Conservation (phyloP, 2,888 invertebrate species). For the Rotaria sp. region DNA sequence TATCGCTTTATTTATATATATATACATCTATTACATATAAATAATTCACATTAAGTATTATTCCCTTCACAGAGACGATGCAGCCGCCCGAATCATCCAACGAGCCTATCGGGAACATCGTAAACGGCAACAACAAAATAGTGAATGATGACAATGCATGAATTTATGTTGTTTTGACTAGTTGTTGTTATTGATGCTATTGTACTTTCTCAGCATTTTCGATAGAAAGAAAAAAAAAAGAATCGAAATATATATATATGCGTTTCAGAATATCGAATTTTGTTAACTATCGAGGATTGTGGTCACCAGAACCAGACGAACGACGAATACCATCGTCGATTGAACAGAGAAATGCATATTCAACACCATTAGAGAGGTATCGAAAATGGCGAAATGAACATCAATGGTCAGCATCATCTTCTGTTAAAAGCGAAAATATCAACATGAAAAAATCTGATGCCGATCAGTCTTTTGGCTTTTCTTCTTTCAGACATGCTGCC, state of each 20-base stretch:
- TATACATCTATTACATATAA: not conserved
- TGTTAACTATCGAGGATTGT: not conserved
- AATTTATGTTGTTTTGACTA: not conserved
- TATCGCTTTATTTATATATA: not conserved
- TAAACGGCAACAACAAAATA: not conserved
- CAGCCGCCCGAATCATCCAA: not conserved
- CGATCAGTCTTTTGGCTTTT: not conserved
- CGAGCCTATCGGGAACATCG: not conserved
- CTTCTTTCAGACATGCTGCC: not conserved
- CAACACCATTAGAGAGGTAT: not conserved
- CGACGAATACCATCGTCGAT: not conserved
- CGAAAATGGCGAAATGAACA: not conserved
- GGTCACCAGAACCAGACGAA: not conserved
- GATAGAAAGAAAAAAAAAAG: not conserved
- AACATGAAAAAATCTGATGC: not conserved
- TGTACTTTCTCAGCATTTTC: not conserved
- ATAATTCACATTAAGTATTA: not conserved
- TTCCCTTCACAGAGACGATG: constrained; percentile 6
- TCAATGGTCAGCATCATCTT: not conserved
- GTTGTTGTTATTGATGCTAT: not conserved
- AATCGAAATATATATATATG: not conserved
- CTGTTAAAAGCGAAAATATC: not conserved
- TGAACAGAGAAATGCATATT: not conserved
- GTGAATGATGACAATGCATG: not conserved
- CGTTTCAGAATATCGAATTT: constrained; percentile 4